phyloP scores from a whole-genome alignment of 1,140 invertebrate species.

The Caenorhabditis remanei region DNA sequence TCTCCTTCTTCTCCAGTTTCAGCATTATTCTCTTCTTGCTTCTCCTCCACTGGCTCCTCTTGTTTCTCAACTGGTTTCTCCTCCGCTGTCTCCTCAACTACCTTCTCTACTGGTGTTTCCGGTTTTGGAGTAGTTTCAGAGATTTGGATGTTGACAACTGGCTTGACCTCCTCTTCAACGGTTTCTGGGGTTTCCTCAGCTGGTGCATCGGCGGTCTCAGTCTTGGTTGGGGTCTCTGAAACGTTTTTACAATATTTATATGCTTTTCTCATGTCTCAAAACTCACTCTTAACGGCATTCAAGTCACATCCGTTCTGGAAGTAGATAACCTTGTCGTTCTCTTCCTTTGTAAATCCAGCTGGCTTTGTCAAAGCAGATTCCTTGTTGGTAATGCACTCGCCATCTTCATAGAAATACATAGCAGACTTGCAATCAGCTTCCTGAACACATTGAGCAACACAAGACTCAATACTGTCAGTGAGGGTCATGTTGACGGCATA shows the following conservation, averaged over 20 bases:
- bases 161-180: slow-evolving; percentile 10
- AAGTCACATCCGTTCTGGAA: slow-evolving; percentile 72
- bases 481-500: slow-evolving; percentile 67
- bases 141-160: slow-evolving; percentile 23
- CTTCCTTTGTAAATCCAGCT: slow-evolving; percentile 38
- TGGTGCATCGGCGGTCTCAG: slow-evolving; percentile 22
- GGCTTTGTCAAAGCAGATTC: slow-evolving; percentile 71
- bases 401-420: slow-evolving; percentile 78
- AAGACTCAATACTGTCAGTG: slow-evolving; percentile 73
- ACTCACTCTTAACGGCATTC: slow-evolving; percentile 17
- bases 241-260: neutral
- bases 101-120: slow-evolving; percentile 1
- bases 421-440: slow-evolving; percentile 77
- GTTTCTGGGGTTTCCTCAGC: slow-evolving; percentile 28
- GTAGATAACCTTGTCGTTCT: slow-evolving; percentile 72
- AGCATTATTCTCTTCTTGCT: slow-evolving; percentile 44
- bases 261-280: neutral
- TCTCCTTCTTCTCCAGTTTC: slow-evolving; percentile 20
- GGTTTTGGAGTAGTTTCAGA: slow-evolving; percentile 39
- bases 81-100: slow-evolving; percentile 5
- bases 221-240: slow-evolving; percentile 8
- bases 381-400: slow-evolving; percentile 77
- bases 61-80: slow-evolving; percentile 20
- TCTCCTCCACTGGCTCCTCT: neutral
- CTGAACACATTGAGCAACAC: slow-evolving; percentile 72